These are phyloP conservation scores for Acrobasis suavella DNA, from an alignment of 2,888 invertebrate species.

Conservation along the genomic window DNA sequence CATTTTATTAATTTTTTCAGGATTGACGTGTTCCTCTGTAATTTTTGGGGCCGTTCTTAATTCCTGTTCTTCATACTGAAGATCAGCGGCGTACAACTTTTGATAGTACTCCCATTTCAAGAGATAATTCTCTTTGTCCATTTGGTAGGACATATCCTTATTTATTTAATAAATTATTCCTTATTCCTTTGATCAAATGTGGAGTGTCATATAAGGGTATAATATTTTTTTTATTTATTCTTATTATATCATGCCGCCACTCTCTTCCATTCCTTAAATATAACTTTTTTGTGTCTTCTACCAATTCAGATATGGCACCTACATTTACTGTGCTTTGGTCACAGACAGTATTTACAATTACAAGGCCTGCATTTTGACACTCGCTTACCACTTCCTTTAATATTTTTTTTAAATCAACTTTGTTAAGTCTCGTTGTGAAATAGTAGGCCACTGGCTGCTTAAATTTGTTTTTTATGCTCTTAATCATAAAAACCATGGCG, in stretches of 20 bases:
- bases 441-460: conserved; percentile 41
- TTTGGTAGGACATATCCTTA: conserved; percentile 33
- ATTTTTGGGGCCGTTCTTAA: conserved; percentile 28
- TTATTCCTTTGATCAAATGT: conserved; percentile 37
- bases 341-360: conserved; percentile 33
- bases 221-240: conserved; percentile 27
- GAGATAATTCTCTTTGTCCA: conserved; percentile 28
- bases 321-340: conserved; percentile 40
- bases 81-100: conserved; percentile 18
- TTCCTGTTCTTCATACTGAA: conserved; percentile 31
- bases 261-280: too few species aligned
- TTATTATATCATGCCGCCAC: too few species aligned
- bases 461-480: conserved; percentile 33
- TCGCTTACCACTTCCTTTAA: conserved; percentile 31
- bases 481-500: conserved; percentile 38
- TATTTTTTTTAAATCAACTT: conserved; percentile 31
- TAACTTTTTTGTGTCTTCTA: conserved; percentile 31
- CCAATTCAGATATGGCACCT: conserved; percentile 33
- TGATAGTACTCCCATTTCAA: conserved; percentile 38
- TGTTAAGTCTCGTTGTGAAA: conserved; percentile 33
- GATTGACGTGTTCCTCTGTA: conserved; percentile 37
- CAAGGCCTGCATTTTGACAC: conserved; percentile 27
- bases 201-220: conserved; percentile 38
- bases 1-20: conserved; percentile 41
- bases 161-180: conserved; percentile 37